Evolutionary conservation across 1,140 invertebrate species (phyloP).

Genomic region (Leptopilina clavipes): DNA sequence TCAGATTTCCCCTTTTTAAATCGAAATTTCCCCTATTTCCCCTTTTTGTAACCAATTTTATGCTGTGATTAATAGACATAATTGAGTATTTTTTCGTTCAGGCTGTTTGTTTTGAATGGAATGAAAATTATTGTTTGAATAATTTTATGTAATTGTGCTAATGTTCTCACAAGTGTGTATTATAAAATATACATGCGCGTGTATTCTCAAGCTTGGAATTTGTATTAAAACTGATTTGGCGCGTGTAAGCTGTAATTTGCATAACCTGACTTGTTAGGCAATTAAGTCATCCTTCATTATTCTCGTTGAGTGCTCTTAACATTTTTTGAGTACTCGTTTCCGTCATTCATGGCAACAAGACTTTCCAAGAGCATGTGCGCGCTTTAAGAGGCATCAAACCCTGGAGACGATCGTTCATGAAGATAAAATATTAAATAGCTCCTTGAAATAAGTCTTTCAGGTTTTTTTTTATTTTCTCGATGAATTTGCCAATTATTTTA

Average conservation of each 20-base stretch:
- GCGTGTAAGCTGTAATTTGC: constrained; percentile 49
- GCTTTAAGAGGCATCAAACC: constrained; percentile 1
- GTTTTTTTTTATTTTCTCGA: too few species aligned
- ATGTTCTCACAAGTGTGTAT: background rate
- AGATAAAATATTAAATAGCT: constrained; percentile 19
- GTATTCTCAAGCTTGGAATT: background rate
- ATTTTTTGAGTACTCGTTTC: constrained; percentile 30
- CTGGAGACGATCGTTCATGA: constrained; percentile 16
- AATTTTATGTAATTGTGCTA: background rate
- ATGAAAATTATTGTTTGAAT: background rate
- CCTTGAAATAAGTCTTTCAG: background rate
- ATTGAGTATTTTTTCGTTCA: background rate
- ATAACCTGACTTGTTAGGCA: constrained; percentile 47
- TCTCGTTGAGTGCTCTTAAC: constrained; percentile 24
- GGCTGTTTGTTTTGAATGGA: background rate
- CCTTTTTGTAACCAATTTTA: too few species aligned
- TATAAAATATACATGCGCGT: background rate
- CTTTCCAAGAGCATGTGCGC: constrained; percentile 21
- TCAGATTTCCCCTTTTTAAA: too few species aligned
- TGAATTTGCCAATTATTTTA: too few species aligned
- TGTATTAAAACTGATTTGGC: constrained; percentile 36
- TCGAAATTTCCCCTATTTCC: too few species aligned
- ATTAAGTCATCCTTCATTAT: constrained; percentile 51
- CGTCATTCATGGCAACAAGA: constrained; percentile 24
- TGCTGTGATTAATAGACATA: too few species aligned